Conservation (phyloP, 1,140 invertebrate genomes). For the Trichogramma pretiosum region DNA sequence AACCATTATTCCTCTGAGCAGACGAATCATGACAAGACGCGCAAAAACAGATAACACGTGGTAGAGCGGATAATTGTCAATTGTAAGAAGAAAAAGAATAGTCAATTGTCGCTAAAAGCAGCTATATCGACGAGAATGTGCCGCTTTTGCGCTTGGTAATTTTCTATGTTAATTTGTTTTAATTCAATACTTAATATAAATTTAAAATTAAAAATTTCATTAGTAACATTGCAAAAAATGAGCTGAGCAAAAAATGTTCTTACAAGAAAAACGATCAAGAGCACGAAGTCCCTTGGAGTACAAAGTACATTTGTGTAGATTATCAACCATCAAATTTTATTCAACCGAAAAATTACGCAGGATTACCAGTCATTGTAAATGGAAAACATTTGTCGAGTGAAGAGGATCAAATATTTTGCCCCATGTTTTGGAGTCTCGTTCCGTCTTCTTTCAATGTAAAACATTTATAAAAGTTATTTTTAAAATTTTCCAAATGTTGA, state of each 20-base stretch:
- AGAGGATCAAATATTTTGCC: constrained; percentile 3
- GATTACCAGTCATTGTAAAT: constrained; percentile 12
- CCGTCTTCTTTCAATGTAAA: neutral
- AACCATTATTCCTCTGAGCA: too few species aligned
- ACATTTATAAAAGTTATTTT: neutral
- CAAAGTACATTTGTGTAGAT: neutral
- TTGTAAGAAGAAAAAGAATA: neutral
- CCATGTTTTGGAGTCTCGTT: constrained; percentile 14
- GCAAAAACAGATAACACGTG: too few species aligned
- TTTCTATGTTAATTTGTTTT: too few species aligned
- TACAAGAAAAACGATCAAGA: constrained; percentile 7
- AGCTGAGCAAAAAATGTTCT: constrained; percentile 10
- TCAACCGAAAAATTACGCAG: constrained; percentile 5
- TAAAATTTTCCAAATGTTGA: neutral
- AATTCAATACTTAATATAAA: too few species aligned
- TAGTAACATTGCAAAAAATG: constrained; percentile 10
- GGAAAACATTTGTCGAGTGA: constrained; percentile 8
- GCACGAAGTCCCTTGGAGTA: constrained; percentile 6
- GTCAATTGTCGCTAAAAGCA: too few species aligned
- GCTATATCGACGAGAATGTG: constrained; percentile 13
- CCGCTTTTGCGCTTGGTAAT: constrained; percentile 15
- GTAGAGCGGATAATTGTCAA: too few species aligned
- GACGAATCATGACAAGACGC: too few species aligned
- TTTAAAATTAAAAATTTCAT: neutral
- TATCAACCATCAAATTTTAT: constrained; percentile 6